Percentiles rank a stretch among this genome's conserved stretches.
phyloP scores from a whole-genome alignment of 2,888 invertebrate species.

The Abrostola tripartita region DNA sequence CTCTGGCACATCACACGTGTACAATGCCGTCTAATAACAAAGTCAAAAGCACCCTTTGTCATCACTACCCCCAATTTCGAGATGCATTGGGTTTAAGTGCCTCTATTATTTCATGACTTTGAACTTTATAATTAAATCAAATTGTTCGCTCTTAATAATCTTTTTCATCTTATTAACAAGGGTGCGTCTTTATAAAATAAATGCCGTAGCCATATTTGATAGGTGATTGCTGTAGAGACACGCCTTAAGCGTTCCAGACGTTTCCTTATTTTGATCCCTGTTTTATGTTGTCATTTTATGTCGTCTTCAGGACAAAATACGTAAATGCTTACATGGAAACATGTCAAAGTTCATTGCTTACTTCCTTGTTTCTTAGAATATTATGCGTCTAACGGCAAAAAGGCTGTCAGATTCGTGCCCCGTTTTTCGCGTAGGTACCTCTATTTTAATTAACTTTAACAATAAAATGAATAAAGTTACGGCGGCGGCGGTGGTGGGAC shows the following conservation, averaged over 20 bases:
- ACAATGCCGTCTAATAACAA: constrained; percentile 71
- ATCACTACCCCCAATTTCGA: constrained; percentile 72
- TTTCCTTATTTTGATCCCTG: constrained; percentile 36
- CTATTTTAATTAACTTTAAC: constrained; percentile 78
- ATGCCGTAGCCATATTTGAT: constrained; percentile 28
- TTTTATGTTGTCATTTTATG: constrained; percentile 38
- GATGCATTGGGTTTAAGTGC: constrained; percentile 71
- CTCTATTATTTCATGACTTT: constrained; percentile 52
- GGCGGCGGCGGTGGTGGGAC: constrained; percentile 64
- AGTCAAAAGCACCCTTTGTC: constrained; percentile 75
- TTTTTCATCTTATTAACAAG: constrained; percentile 34
- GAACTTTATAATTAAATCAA: constrained; percentile 55
- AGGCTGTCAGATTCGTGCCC: constrained; percentile 25
- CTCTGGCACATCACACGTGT: constrained; percentile 67
- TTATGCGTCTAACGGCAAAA: constrained; percentile 15
- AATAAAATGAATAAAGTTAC: constrained; percentile 79
- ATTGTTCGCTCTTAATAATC: constrained; percentile 37
- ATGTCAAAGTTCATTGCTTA: constrained; percentile 35
- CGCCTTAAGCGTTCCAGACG: constrained; percentile 29
- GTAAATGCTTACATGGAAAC: constrained; percentile 45
- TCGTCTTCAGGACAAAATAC: constrained; percentile 37
- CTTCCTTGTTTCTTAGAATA: constrained; percentile 28
- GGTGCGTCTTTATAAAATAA: constrained; percentile 26
- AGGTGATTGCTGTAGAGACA: constrained; percentile 39
- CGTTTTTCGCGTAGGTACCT: constrained; percentile 34